phyloP scores from a whole-genome alignment of 2,113 vertebrate genomes.

The Syrrhaptes paradoxus region DNA sequence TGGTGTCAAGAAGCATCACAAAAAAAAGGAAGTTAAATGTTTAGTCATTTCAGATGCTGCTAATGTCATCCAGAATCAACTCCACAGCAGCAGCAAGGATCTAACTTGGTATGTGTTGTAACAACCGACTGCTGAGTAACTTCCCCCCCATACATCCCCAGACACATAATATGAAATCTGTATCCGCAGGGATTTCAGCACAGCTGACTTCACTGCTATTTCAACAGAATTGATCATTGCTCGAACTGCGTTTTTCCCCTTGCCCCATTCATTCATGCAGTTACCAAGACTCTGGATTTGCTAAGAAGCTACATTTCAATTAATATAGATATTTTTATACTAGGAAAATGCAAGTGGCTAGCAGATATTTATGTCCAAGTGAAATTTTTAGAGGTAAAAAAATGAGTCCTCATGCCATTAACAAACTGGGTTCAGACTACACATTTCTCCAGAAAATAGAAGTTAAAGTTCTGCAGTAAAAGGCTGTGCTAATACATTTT shows the following conservation, averaged over 20 bases:
- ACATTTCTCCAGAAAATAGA: background rate
- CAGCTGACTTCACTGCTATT: background rate
- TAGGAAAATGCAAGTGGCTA: background rate
- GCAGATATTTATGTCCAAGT: background rate
- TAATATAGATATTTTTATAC: background rate
- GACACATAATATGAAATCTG: background rate
- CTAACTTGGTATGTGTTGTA: background rate
- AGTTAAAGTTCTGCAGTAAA: background rate
- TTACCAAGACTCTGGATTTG: background rate
- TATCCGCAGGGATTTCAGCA: background rate
- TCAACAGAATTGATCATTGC: background rate
- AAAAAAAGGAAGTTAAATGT: constrained; percentile 10
- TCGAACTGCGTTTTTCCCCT: background rate
- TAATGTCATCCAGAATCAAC: background rate
- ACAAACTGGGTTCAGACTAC: background rate
- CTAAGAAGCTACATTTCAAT: background rate
- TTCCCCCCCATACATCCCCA: background rate
- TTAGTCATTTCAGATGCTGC: background rate
- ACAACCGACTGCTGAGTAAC: background rate
- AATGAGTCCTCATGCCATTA: background rate
- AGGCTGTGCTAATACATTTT: background rate
- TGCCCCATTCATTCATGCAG: background rate
- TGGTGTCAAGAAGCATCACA: background rate
- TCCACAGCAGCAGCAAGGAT: background rate
- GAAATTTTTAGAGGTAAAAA: background rate